Conservation (phyloP, 2,888 invertebrate genomes). For the Falcaria lacertinaria region DNA sequence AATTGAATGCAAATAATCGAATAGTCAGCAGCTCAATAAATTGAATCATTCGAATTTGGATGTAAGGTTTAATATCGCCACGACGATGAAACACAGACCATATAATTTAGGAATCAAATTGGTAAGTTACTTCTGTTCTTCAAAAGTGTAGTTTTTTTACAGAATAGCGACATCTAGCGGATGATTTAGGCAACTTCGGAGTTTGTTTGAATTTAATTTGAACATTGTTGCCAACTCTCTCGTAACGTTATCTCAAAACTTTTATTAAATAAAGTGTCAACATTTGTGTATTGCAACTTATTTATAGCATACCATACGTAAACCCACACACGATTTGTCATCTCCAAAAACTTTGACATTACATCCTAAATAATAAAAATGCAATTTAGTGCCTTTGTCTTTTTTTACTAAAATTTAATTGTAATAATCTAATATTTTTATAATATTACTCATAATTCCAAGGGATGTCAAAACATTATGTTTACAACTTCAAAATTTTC, state of each 20-base stretch:
- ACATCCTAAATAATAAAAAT: constrained; percentile 27
- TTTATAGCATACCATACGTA: too few relatives aligned
- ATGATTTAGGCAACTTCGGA: neutral
- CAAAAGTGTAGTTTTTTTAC: neutral
- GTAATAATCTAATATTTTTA: constrained; percentile 3
- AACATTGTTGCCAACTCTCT: too few relatives aligned
- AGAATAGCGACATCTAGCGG: neutral
- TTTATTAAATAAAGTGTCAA: too few relatives aligned
- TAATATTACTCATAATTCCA: constrained; percentile 1
- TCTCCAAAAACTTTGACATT: constrained; percentile 6
- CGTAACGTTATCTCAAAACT: too few relatives aligned
- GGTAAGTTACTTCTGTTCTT: too few relatives aligned
- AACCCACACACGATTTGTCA: constrained; percentile 13
- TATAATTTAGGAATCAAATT: too few relatives aligned
- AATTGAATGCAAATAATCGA: too few relatives aligned
- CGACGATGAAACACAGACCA: too few relatives aligned
- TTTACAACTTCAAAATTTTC: neutral
- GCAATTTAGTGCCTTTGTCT: constrained; percentile 48
- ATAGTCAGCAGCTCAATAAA: too few relatives aligned
- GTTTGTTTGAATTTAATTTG: neutral
- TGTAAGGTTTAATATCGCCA: too few relatives aligned
- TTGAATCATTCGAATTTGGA: too few relatives aligned
- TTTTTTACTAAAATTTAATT: constrained; percentile 28
- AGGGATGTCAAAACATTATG: neutral
- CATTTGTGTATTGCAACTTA: too few relatives aligned